phyloP scores from a whole-genome alignment of 2,888 invertebrate genomes.

The Conistra vaccinii region DNA sequence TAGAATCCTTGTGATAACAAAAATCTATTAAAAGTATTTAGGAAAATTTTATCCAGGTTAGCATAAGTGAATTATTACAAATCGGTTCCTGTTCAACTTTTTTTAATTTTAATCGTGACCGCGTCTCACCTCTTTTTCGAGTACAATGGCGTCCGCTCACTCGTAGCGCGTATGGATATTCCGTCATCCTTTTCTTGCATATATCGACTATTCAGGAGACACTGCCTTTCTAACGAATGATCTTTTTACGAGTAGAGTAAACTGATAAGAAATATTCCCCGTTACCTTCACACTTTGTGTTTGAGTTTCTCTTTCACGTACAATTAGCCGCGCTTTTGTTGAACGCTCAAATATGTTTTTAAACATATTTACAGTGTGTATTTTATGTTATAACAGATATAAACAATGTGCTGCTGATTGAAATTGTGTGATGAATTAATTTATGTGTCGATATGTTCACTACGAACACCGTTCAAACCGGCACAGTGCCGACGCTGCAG shows the following conservation, averaged over 20 bases:
- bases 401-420: conserved; percentile 70
- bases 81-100: conserved; percentile 24
- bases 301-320: conserved; percentile 85
- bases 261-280: conserved; percentile 89
- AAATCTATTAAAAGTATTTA: conserved; percentile 27
- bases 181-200: conserved; percentile 91
- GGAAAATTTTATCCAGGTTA: conserved; percentile 62
- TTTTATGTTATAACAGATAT: conserved; percentile 71
- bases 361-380: conserved; percentile 51
- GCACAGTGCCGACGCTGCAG: conserved; percentile 92
- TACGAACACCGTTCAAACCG: conserved; percentile 91
- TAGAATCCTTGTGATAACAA: conserved; percentile 58
- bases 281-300: conserved; percentile 89
- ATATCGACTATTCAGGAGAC: conserved; percentile 89
- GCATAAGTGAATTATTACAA: conserved; percentile 40
- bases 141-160: conserved; percentile 89
- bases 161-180: conserved; percentile 86
- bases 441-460: conserved; percentile 88
- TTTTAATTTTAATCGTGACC: conserved; percentile 61
- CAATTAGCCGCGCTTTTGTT: conserved; percentile 87
- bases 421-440: conserved; percentile 66
- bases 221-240: conserved; percentile 87
- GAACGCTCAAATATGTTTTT: conserved; percentile 63
- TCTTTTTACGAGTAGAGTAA: conserved; percentile 89
- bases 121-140: conserved; percentile 74